Evolutionary conservation across 2,888 invertebrate genomes (phyloP), one percentile per base, ranked within the genome.

Genomic region (Leptopilina myrica): DNA sequence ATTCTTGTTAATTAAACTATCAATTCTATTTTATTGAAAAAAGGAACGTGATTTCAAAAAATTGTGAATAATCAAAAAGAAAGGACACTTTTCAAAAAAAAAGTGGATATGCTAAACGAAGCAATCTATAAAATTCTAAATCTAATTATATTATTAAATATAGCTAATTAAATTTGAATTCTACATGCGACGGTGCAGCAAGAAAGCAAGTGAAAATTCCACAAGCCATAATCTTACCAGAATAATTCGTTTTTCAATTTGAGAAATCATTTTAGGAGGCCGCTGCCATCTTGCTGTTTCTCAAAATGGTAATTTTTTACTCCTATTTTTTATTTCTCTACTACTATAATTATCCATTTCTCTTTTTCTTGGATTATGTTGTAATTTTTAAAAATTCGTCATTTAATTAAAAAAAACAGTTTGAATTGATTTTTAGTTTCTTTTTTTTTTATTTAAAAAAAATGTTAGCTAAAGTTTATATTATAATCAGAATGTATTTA

Each of bases 221-320:
- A 76, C 78, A 64, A 76, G 76, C 84, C 86, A 86, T 33, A 83
- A 81, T 87, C 89, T 89, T 89, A 89, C 89, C 88, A 86, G 80
- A 73, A 83, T 59, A 15, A 73, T 82, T 77, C 64, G 65, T 64
- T 79, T 78, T n/a, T 14, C 26, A 53, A 53, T 76, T 69, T 46
- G 75, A 79, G 75, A 79, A 76, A 81, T 77, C 8, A 7, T 43
- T 43, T 78, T 79, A 40, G 76, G 73, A 86, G 88, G 92, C 93
- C 93, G 92, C 93, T 92, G 93, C 93, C 93, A 93, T 93, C 93
- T 93, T 93, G 93, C 93, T 92, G 92, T 91, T 92, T 92, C 92
- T 89, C 90, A 86, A 86, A 84, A 78, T 53, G 33, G 64, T 65
- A 65, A 33, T 26, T 65, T 77, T 64, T 46, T 12, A 8, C 49